Base-by-base conservation (phyloP, 30 jellyfish, hydroid and myxozoan species). In the Phacellophora camtschatica region DNA sequence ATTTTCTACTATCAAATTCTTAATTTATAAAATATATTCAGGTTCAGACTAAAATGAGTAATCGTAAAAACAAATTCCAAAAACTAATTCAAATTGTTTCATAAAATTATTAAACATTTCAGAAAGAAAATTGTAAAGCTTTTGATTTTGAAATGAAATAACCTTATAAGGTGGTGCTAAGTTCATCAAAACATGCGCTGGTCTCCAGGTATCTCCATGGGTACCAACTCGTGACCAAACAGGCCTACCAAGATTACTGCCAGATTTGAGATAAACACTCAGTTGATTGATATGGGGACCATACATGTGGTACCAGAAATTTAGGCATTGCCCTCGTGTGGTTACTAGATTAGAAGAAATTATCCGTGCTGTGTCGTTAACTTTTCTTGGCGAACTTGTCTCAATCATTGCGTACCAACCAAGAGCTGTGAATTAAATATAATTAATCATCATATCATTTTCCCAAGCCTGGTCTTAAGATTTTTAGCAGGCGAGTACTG, bases 241-340 rank as follows among this genome's bases (percentile, higher is more conserved):
- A 10, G 96, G 96, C n/a, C 82, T 80, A 6, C 92, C 77, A 5
- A 83, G 57, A 12, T 55, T 73, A 3, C 37, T 59, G 25, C 84
- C 77, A 10, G 81, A 37, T 54, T 91, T 64, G 24, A 90, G 64
- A 69, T 92, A 92, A 43, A 92, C 96, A 50, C 81, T 92, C 46
- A 92, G 81, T 46, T 82, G 94, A 62, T 92, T 92, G 50, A 92
- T 89, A 45, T 92, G 98, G 18, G 92, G 43, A 34, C 98, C 98
- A 79, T 84, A 92, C 98, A 92, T 92, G 85, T 92, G 98, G 77
- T 92, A 92, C 98, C 98, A 92, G 92, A 92, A 92, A 53, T 92
- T 92, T 57, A 92, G 74, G 54, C 98, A 92, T 62, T 85, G 87
- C 7, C 94, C 74, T 22, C 54, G 48, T 43, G 85, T 48, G 13